A percentile compares a stretch with the other conserved stretches of the same genome.
These are phyloP conservation scores for Sesamia inferens DNA, from an alignment of 2,888 invertebrate genomes.

Conservation along the genomic window DNA sequence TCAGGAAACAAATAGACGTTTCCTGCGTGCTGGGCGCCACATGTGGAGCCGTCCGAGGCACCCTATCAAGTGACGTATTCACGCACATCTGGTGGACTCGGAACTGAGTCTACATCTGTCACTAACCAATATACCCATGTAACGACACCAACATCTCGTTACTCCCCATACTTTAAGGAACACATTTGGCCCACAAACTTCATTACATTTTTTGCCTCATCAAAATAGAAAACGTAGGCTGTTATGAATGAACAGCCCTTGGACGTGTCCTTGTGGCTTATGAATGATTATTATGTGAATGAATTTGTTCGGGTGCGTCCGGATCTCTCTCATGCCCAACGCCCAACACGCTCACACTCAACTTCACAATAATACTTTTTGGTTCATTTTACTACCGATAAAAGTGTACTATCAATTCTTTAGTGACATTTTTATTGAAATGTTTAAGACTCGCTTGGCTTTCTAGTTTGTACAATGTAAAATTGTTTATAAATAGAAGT, in stretches of 20 bases:
- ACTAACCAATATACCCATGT: conserved; percentile 60
- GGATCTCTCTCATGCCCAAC: conserved; percentile 52
- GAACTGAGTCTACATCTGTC: conserved; percentile 77
- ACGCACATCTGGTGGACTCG: conserved; percentile 78
- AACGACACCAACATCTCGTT: conserved; percentile 50
- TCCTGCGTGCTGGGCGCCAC: conserved; percentile 74
- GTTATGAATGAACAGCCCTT: conserved; percentile 79
- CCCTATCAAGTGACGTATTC: conserved; percentile 65
- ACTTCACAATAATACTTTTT: conserved; percentile 48
- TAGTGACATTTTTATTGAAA: conserved; percentile 56
- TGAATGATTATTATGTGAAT: conserved; percentile 81
- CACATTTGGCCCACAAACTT: conserved; percentile 77
- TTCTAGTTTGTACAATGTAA: conserved; percentile 50
- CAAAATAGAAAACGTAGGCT: conserved; percentile 68
- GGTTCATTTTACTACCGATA: conserved; percentile 49
- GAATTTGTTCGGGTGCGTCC: conserved; percentile 68
- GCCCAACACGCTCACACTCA: conserved; percentile 37
- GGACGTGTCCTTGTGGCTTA: conserved; percentile 75
- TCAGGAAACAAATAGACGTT: conserved; percentile 77
- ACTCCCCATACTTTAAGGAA: conserved; percentile 69
- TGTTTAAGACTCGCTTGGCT: conserved; percentile 36
- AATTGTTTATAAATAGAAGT: conserved; percentile 54
- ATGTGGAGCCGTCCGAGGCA: conserved; percentile 67
- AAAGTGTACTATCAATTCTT: conserved; percentile 44
- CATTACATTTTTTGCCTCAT: conserved; percentile 75